Evolutionary conservation across 2,113 vertebrate species (phyloP).

Genomic region (Stercorarius parasiticus): DNA sequence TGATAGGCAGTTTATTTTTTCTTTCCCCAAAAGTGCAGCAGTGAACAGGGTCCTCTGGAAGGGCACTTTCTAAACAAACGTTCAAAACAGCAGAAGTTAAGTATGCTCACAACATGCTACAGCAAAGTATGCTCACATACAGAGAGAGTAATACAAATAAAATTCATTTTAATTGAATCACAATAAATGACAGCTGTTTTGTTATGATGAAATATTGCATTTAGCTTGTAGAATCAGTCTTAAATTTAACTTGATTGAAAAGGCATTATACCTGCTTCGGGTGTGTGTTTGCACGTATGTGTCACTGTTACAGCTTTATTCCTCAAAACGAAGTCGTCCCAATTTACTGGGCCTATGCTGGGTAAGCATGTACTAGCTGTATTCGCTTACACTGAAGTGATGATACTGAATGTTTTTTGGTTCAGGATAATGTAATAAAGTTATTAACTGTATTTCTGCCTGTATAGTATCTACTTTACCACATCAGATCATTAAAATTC

Average conservation of each 20-base stretch:
- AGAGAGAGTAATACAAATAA: not conserved
- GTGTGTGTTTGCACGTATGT: not conserved
- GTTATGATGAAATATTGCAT: not conserved
- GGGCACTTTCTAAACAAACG: conserved; percentile 78
- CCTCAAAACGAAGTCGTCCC: not conserved
- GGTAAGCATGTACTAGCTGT: not conserved
- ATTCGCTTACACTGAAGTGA: not conserved
- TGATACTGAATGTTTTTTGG: not conserved
- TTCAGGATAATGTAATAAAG: not conserved
- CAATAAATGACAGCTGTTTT: not conserved
- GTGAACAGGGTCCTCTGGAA: conserved; percentile 80
- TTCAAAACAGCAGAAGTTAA: conserved; percentile 17
- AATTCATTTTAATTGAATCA: not conserved
- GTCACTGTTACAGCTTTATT: not conserved
- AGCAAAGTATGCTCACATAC: conserved; percentile 43
- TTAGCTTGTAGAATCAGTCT: not conserved
- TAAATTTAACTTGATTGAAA: not conserved
- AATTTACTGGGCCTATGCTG: not conserved
- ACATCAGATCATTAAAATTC: not conserved
- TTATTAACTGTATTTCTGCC: not conserved
- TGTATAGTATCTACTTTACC: not conserved
- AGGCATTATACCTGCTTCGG: not conserved
- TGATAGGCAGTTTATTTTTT: conserved; percentile 65
- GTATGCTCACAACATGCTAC: conserved; percentile 28
- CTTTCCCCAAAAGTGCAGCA: conserved; percentile 81